These are phyloP conservation scores for Dromiciops gliroides DNA, from an alignment of 2,113 vertebrate species.

Conservation along the genomic window DNA sequence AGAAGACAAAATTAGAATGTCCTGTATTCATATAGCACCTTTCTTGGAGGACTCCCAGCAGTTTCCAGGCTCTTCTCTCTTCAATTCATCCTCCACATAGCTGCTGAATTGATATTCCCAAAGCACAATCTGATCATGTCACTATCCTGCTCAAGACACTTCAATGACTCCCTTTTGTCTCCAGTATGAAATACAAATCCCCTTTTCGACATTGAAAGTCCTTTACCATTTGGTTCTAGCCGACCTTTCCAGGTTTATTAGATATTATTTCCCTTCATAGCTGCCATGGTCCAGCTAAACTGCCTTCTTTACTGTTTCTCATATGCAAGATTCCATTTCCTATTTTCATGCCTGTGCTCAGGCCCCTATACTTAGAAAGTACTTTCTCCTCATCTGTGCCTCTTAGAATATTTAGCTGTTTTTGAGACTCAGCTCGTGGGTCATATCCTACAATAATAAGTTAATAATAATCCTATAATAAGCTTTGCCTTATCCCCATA, in stretches of 20 bases:
- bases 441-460: neutral
- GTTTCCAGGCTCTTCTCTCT: neutral
- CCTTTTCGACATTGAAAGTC: neutral
- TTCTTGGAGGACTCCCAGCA: neutral
- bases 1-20: conserved; percentile 13
- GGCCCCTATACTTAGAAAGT: neutral
- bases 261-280: neutral
- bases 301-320: neutral
- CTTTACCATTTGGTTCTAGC: neutral
- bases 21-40: neutral
- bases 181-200: neutral
- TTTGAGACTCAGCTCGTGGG: neutral
- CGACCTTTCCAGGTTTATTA: neutral
- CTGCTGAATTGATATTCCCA: neutral
- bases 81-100: neutral
- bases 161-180: neutral
- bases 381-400: neutral
- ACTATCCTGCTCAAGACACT: neutral
- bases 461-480: too few relatives aligned
- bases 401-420: neutral
- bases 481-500: neutral
- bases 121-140: neutral
- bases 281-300: neutral
- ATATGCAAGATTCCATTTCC: neutral
- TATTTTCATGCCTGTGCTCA: neutral